Conservation (phyloP, 2,113 vertebrate species). For the Clarias gariepinus region DNA sequence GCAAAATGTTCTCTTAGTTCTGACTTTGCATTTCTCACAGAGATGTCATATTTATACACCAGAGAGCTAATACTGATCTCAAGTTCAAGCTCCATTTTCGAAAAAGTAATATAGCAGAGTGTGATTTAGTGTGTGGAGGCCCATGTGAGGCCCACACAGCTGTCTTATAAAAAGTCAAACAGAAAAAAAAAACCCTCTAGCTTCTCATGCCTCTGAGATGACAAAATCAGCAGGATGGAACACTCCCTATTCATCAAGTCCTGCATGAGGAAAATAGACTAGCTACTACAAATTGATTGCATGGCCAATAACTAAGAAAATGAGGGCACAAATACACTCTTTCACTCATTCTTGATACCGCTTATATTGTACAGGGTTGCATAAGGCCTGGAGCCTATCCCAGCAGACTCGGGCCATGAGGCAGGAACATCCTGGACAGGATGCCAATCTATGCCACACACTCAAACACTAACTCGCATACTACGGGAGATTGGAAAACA, state of each 20-base stretch:
- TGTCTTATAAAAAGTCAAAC: conserved; percentile 50
- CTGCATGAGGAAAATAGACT: conserved; percentile 37
- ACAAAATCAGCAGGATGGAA: conserved; percentile 36
- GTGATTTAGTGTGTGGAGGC: conserved; percentile 44
- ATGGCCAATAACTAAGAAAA: conserved; percentile 39
- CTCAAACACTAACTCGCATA: no score
- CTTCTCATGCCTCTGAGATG: conserved; percentile 30
- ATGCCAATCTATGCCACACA: no score
- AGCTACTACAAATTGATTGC: background rate
- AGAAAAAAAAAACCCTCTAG: conserved; percentile 29
- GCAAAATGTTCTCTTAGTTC: conserved; percentile 4
- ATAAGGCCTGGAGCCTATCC: no score
- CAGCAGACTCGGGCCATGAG: no score
- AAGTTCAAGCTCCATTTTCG: conserved; percentile 43
- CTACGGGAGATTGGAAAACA: no score
- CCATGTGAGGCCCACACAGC: conserved; percentile 41
- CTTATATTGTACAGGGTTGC: no score
- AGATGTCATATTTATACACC: conserved; percentile 21
- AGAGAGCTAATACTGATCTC: conserved; percentile 34
- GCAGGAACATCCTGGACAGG: no score
- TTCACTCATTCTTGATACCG: no score
- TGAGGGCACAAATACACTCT: conserved; percentile 14
- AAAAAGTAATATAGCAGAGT: conserved; percentile 33
- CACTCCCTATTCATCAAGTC: conserved; percentile 34
- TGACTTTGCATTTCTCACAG: background rate